Conservation (phyloP, 2,797 vertebrate species). For the Craterocephalus amniculus region DNA sequence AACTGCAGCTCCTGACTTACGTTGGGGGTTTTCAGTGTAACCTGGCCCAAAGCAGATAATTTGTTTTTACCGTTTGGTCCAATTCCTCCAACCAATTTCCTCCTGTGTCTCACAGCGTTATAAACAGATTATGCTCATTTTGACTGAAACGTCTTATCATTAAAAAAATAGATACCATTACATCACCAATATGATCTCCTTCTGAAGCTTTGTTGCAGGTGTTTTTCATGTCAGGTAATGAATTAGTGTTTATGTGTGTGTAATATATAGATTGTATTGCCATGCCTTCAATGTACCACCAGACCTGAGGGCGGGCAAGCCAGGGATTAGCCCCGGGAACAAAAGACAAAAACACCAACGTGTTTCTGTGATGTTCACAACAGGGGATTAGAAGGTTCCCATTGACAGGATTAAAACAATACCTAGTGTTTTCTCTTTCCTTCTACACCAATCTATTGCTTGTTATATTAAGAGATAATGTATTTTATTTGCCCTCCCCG, state of each 20-base stretch:
- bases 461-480: conserved; percentile 67
- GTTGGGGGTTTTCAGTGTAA: background rate
- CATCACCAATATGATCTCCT: background rate
- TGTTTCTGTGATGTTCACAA: conserved; percentile 74
- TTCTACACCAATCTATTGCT: conserved; percentile 53
- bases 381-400: conserved; percentile 76
- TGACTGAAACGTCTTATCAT: background rate
- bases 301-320: conserved; percentile 50
- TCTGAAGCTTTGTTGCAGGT: background rate
- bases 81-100: too few species aligned
- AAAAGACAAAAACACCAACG: conserved; percentile 71
- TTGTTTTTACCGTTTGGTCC: background rate
- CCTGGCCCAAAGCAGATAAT: background rate
- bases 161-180: background rate
- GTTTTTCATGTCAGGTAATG: conserved; percentile 21
- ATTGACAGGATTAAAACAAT: conserved; percentile 81
- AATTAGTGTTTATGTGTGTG: conserved; percentile 1
- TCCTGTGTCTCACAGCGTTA: too few species aligned
- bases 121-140: background rate
- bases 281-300: conserved; percentile 36
- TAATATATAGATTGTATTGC: conserved; percentile 11
- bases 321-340: conserved; percentile 67
- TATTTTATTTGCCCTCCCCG: conserved; percentile 45
- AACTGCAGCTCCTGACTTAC: background rate
- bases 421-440: conserved; percentile 63